Base-by-base conservation (phyloP, 2,888 invertebrate genomes). In the Callyntrura sp. region DNA sequence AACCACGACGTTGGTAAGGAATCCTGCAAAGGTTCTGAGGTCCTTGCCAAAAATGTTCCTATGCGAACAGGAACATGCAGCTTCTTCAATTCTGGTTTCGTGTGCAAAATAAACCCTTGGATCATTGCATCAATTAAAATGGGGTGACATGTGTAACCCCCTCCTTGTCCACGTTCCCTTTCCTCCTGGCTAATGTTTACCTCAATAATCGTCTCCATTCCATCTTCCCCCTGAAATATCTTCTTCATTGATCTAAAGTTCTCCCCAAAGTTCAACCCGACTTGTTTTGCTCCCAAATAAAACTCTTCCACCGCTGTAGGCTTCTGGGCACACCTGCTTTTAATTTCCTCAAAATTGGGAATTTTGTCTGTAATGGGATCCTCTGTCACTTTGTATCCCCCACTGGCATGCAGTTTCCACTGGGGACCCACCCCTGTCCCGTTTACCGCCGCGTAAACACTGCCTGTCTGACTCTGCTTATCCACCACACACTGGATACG, bases 111-210 rank as follows among this genome's bases (percentile, higher is more conserved):
- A 0, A 73, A 57, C 35, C 35, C 70, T 73, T 85, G 85, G 12
- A 85, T 85, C 70, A 85, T 70, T 0, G 85, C 70, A 20, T 85
- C 85, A 23, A 73, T 55, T 12, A 85, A 17, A 85, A 85, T 14
- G 8, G 85, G 85, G 43, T 85, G 85, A 43, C 68, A 70, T 1
- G 51, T 25, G 68, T 68, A 83, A 17, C 25, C n/a, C 25, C 8
- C 57, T 57, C 2, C 17, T 45, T 45, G 6, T 45, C 45, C 45
- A 8, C 11, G 43, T 12, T 17, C 65, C 25, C 35, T 14, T 45
- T 35, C 68, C 5, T 14, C 20, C 17, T 4, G 8, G 11, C 45
- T 45, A 45, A 48, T 3, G 5, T 20, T 9, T n/a, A 83, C 48
- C 14, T 68, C 51, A 17, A 65, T 43, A 14, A 83, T 9, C 0